Conservation (phyloP, 2,113 vertebrate species). For the Morone saxatilis region DNA sequence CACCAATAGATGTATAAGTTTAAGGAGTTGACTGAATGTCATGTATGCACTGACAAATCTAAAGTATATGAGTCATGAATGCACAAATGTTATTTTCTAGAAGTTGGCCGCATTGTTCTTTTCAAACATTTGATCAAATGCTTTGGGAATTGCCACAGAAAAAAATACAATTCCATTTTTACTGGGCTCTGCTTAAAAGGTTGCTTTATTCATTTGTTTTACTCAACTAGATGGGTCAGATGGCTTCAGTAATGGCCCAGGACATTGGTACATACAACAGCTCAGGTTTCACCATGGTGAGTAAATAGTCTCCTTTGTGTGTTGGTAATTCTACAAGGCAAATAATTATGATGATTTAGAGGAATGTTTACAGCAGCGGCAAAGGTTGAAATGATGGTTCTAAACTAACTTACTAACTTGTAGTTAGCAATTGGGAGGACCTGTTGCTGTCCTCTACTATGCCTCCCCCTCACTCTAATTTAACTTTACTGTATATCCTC, state of each 20-base stretch:
- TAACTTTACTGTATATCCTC: neutral
- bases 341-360: neutral
- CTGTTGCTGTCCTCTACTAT: neutral
- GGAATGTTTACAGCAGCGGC: neutral
- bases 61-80: neutral
- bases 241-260: neutral
- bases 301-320: constrained; percentile 6
- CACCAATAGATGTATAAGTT: neutral
- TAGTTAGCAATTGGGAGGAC: neutral
- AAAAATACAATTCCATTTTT: neutral
- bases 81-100: neutral
- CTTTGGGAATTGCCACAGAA: neutral
- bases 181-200: neutral
- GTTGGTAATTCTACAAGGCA: neutral
- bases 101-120: neutral
- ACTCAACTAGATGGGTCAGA: constrained; percentile 8
- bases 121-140: neutral
- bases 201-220: constrained; percentile 1
- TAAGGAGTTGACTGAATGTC: neutral
- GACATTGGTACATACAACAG: neutral
- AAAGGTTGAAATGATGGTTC: neutral
- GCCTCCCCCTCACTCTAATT: neutral
- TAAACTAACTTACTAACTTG: neutral
- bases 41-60: neutral
- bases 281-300: neutral